Evolutionary conservation across 2,888 invertebrate species (phyloP), one percentile per base, ranked within the genome.

Genomic region (Dicranocentrus wangi): DNA sequence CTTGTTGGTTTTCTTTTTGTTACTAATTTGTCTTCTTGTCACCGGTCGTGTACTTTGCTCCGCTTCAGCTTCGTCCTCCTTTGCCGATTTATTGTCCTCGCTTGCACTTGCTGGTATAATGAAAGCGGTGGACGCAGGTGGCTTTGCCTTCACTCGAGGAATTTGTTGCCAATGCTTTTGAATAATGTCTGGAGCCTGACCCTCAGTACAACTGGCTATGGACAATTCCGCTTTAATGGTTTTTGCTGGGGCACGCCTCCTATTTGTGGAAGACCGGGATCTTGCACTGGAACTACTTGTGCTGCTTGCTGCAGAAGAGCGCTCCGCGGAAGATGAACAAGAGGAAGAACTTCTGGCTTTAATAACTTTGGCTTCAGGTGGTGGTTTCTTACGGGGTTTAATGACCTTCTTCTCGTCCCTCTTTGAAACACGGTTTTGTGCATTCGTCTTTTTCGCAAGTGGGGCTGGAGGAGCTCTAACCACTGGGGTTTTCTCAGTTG

Each of bases 21-120:
- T 84, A 58, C 83, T 77, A 42, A 83, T 81, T 25, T 84, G 84
- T 63, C 85, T 69, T 8, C 86, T 69, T 15, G 86, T 86, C 15
- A 86, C 79, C 55, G 86, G 86, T 65, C 85, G 58, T 21, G 79
- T 82, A 53, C 73, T 63, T 15, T 75, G 68, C 17, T 77, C 82
- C 15, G 39, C 42, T 42, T 76, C 72, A 2, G 69, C 32, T 58
- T 78, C 78, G n/a, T 81, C 81, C 53, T 81, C 81, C 19, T 81
- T 81, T 15, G 69, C 81, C 15, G 81, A 75, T 21, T 75, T 75
- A 19, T 75, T 75, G n/a, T 81, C 81, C 7, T 80, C 80, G 39
- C 81, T 81, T 1, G 81, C 27, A 47, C 81, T 72, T 66, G n/a
- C n/a, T 43, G 81, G 81, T 27, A 81, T 61, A 17, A 81, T 55